phyloP scores from a whole-genome alignment of 2,888 invertebrate genomes.

The Diarsia dahlii region DNA sequence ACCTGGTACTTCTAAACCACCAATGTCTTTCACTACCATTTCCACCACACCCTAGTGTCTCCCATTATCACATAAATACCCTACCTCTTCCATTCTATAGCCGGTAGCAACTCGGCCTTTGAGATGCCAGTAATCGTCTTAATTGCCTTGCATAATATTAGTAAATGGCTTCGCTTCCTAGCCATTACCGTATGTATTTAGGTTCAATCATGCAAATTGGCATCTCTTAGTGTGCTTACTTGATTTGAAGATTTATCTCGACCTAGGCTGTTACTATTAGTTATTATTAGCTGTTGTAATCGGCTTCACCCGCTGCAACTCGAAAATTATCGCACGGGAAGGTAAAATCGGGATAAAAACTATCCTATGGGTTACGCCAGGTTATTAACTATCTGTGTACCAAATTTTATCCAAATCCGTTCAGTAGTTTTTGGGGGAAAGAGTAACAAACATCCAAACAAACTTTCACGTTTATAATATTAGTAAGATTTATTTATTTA shows the following conservation, averaged over 20 bases:
- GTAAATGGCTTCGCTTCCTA: conserved; percentile 23
- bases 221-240: conserved; percentile 14
- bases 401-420: no score
- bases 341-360: no score
- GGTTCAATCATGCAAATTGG: conserved; percentile 52
- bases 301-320: no score
- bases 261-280: neutral
- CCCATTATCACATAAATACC: neutral
- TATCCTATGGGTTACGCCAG: no score
- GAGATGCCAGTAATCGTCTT: conserved; percentile 37
- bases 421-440: no score
- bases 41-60: neutral
- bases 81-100: neutral
- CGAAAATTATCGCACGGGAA: no score
- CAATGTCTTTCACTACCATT: neutral
- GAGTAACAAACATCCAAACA: no score
- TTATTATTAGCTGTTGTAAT: no score
- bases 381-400: no score
- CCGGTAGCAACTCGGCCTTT: neutral
- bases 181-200: conserved; percentile 26
- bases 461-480: no score
- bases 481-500: no score
- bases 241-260: conserved; percentile 18
- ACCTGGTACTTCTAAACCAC: neutral
- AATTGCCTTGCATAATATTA: conserved; percentile 33